Evolutionary conservation across 2,797 vertebrate genomes (phyloP), one percentile per base, ranked within the genome.

Genomic region (Sebastes oblongus): DNA sequence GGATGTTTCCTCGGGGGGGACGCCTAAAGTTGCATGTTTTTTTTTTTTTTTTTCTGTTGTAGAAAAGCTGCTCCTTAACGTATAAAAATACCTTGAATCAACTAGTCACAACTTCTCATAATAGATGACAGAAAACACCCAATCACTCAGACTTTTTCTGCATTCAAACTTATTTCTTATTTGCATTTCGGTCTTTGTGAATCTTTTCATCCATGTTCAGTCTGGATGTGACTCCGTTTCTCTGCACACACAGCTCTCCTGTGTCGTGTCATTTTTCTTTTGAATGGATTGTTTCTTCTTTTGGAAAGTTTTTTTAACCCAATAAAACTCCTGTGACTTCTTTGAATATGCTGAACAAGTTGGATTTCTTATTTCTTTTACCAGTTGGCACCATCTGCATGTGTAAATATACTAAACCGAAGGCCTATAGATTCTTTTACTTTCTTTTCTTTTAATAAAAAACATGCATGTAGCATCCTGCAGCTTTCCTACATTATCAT

Each of bases 351-450:
- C 39, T 1, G 10, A 66, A 72, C 39, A 76, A 29, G 29, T 24
- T 61, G 24, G 20, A 34, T 69, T 75, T 36, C n/a, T 24, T 22
- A 11, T 75, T 62, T 46, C 24, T 61, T 54, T 34, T 60, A 52
- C 67, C 13, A 52, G 8, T 12, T 27, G 30, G 7, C 50, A 3
- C 67, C 69, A 68, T 81, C 64, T 81, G 30, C 59, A 83, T 73
- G 55, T 32, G 52, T 39, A 80, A 70, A 74, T 69, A 25, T 62
- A 67, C 22, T 18, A 27, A 29, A 54, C 22, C 8, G 55, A 4
- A 18, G 39, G 10, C 1, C 6, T 20, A 1, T 14, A 30, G n/a
- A 39, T 56, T 42, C 1, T 34, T 29, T 29, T 3, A 55, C 5
- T 1, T 39, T 39, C 2, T 39, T 39, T 39, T 39, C 2, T 39